Conservation (phyloP, 2,797 vertebrate species). For the Spondyliosoma cantharus region DNA sequence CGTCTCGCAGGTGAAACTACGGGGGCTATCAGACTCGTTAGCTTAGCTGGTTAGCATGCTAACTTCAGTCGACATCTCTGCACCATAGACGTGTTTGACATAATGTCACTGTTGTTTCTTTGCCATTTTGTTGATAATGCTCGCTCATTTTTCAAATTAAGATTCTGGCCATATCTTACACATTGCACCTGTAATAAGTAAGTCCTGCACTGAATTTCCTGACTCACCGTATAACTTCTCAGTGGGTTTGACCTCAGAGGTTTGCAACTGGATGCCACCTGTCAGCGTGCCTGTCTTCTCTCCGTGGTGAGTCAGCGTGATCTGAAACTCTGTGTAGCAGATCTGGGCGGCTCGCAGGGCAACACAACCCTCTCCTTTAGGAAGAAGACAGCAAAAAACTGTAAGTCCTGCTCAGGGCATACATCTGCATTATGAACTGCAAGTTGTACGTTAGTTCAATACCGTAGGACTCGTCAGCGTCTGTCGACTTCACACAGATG, state of each 20-base stretch:
- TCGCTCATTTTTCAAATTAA: no score
- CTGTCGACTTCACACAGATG: conserved; percentile 95
- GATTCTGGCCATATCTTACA: no score
- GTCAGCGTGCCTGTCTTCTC: conserved; percentile 91
- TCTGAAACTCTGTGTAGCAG: conserved; percentile 88
- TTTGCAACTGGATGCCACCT: conserved; percentile 92
- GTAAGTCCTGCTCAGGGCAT: background rate
- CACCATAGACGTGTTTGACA: no score
- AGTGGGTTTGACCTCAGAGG: conserved; percentile 91
- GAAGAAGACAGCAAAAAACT: conserved; percentile 24
- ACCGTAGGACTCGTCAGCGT: conserved; percentile 97
- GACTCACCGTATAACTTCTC: conserved; percentile 96
- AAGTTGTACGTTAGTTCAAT: conserved; percentile 28
- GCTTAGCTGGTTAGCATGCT: no score
- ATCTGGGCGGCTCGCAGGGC: conserved; percentile 90
- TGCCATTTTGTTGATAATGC: no score
- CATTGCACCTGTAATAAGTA: background rate
- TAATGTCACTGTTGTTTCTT: no score
- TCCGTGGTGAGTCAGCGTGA: conserved; percentile 93
- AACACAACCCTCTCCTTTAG: conserved; percentile 93
- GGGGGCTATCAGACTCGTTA: no score
- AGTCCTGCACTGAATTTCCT: background rate
- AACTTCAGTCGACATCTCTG: no score
- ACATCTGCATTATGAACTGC: background rate
- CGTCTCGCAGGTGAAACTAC: no score